Evolutionary conservation across 2,797 vertebrate genomes (phyloP).

Genomic region (Atherinosoma microstoma): DNA sequence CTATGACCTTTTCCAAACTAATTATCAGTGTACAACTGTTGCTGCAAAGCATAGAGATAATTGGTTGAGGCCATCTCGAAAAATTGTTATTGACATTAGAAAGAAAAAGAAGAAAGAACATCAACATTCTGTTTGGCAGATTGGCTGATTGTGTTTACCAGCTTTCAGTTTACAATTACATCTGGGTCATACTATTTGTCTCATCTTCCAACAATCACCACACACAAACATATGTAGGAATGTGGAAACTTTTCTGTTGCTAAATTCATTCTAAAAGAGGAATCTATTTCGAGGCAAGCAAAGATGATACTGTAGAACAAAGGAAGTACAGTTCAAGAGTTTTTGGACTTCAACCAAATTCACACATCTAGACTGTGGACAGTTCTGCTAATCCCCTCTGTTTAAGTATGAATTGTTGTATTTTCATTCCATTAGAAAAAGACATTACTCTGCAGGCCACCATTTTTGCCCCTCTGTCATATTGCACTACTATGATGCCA

Average conservation of each 20-base stretch:
- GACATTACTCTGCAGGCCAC: not conserved
- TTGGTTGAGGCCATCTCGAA: not conserved
- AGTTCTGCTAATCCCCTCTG: too few species aligned
- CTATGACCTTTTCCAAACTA: conserved; percentile 11
- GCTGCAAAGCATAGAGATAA: conserved; percentile 12
- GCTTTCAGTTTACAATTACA: not conserved
- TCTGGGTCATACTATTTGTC: not conserved
- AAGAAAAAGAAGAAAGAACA: not conserved
- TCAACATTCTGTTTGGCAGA: conserved; percentile 9
- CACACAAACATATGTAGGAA: not conserved
- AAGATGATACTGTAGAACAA: not conserved
- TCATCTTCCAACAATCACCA: not conserved
- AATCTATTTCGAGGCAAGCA: not conserved
- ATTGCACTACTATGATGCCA: too few species aligned
- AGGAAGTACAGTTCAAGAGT: not conserved
- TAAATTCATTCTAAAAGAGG: too few species aligned
- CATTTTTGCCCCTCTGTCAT: too few species aligned
- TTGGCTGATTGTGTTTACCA: not conserved
- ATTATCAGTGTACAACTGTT: not conserved
- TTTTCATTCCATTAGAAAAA: too few species aligned
- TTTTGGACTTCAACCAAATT: too few species aligned
- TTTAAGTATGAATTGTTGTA: too few species aligned
- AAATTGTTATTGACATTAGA: conserved; percentile 9
- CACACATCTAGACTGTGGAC: too few species aligned
- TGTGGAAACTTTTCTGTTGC: not conserved